These are phyloP conservation scores for Ivindomyrus marchei DNA, from an alignment of 2,113 vertebrate species.

Conservation along the genomic window DNA sequence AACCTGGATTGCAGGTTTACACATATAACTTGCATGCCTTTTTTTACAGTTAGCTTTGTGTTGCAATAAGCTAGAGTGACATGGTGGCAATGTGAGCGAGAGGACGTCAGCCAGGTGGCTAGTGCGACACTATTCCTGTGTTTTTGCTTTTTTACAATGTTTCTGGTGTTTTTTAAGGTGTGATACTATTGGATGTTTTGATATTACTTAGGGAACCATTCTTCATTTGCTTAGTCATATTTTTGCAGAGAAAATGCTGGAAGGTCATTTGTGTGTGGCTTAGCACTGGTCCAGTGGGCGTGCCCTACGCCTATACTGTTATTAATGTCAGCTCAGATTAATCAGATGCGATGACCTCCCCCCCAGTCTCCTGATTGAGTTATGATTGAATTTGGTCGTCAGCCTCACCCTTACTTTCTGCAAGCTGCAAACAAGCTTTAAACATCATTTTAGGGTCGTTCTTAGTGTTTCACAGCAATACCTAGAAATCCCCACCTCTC, in stretches of 20 bases:
- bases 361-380: background rate
- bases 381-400: constrained; percentile 11
- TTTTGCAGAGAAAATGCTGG: background rate
- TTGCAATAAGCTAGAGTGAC: background rate
- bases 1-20: background rate
- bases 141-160: background rate
- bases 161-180: background rate
- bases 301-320: background rate
- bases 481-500: background rate
- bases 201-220: background rate
- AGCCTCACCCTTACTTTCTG: background rate
- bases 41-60: background rate
- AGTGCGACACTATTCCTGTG: background rate
- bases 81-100: background rate
- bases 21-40: background rate
- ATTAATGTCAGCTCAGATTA: background rate
- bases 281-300: background rate
- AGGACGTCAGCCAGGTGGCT: background rate
- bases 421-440: background rate
- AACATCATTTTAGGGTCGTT: background rate
- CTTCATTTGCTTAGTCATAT: background rate
- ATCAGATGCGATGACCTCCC: background rate
- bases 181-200: background rate
- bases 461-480: background rate
- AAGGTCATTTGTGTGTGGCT: background rate